Conservation (phyloP, 2,888 invertebrate species). For the Drosophila limbata region DNA sequence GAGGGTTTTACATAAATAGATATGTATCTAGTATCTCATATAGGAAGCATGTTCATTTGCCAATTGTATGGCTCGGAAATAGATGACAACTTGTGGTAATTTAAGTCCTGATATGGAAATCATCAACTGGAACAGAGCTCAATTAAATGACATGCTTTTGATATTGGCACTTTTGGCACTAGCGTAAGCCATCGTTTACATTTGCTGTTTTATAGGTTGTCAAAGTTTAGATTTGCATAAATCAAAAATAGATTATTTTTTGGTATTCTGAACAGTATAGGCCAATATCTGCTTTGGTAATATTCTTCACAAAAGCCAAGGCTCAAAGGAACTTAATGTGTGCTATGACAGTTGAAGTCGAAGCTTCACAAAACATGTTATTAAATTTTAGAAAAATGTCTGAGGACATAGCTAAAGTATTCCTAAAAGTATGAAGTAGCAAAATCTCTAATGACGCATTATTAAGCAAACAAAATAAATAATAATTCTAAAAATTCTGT, state of each 20-base stretch:
- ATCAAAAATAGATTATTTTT: neutral
- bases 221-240: neutral
- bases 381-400: too few species aligned
- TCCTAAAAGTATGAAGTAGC: too few species aligned
- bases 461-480: too few species aligned
- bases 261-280: neutral
- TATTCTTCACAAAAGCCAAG: neutral
- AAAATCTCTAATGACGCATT: too few species aligned
- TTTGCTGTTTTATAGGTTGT: neutral
- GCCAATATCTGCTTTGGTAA: neutral
- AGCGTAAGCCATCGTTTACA: neutral
- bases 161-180: neutral
- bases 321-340: neutral
- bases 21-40: neutral
- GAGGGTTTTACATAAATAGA: conserved; percentile 20
- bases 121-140: neutral
- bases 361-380: too few species aligned
- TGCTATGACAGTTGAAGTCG: too few species aligned
- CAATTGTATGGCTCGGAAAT: conserved; percentile 4
- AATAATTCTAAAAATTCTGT: neutral
- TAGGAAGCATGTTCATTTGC: conserved; percentile 23
- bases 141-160: neutral
- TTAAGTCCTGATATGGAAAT: neutral
- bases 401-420: too few species aligned
- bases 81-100: neutral